These are phyloP conservation scores for Ptychadena robeensis DNA, from an alignment of 2,797 vertebrate species.

Conservation along the genomic window DNA sequence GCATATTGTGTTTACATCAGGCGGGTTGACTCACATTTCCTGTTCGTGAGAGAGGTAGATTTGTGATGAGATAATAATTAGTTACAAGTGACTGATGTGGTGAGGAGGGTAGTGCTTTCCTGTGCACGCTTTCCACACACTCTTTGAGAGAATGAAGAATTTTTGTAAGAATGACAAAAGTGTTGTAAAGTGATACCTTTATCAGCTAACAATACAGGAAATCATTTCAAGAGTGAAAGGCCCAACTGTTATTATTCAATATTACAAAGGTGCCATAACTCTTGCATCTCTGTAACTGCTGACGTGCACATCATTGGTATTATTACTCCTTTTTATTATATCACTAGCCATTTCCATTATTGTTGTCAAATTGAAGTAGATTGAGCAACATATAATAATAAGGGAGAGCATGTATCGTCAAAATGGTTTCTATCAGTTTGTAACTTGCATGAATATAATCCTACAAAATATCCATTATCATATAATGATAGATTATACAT, in stretches of 20 bases:
- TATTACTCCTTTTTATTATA: background rate
- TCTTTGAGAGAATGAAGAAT: conserved; percentile 13
- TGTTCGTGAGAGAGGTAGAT: conserved; percentile 39
- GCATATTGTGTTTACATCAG: conserved; percentile 39
- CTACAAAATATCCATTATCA: no score
- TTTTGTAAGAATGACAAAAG: conserved; percentile 18
- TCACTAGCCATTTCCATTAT: background rate
- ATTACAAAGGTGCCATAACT: background rate
- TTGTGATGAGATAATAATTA: conserved; percentile 51
- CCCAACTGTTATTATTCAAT: conserved; percentile 3
- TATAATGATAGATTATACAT: no score
- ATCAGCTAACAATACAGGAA: conserved; percentile 5
- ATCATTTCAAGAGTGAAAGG: background rate
- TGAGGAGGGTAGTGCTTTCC: conserved; percentile 29
- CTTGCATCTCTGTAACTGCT: background rate
- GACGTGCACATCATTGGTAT: background rate
- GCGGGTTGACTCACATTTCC: conserved; percentile 23
- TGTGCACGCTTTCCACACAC: conserved; percentile 26
- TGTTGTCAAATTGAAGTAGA: background rate
- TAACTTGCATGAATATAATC: no score
- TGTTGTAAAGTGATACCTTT: conserved; percentile 13
- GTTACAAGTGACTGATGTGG: conserved; percentile 10
- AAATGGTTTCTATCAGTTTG: no score
- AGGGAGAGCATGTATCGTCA: background rate
- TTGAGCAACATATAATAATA: background rate